These are phyloP conservation scores for Neogobius melanostomus DNA, from an alignment of 2,113 vertebrate species.

Conservation along the genomic window DNA sequence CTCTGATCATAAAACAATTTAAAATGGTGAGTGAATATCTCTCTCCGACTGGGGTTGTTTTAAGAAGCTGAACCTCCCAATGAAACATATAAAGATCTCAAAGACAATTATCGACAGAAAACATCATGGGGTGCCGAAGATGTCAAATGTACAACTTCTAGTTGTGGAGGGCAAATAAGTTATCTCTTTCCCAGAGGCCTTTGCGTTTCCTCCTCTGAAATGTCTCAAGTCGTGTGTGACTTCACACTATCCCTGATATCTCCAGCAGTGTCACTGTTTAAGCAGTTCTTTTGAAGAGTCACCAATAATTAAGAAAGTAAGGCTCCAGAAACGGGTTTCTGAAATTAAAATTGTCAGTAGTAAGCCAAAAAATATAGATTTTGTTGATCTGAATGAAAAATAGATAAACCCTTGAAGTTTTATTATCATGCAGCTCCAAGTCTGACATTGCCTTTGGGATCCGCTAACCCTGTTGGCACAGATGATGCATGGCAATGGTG, in stretches of 20 bases:
- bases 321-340: slow-evolving; percentile 75
- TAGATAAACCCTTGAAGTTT: slow-evolving; percentile 73
- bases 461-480: slow-evolving; percentile 74
- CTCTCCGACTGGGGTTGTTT: slow-evolving; percentile 69
- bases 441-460: slow-evolving; percentile 69
- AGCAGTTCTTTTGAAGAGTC: slow-evolving; percentile 73
- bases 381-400: slow-evolving; percentile 76
- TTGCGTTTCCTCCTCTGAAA: slow-evolving; percentile 67
- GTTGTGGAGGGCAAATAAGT: slow-evolving; percentile 60
- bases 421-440: slow-evolving; percentile 68
- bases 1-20: slow-evolving; percentile 74
- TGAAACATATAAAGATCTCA: slow-evolving; percentile 75
- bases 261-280: slow-evolving; percentile 75
- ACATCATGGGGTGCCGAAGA: slow-evolving; percentile 65
- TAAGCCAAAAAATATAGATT: slow-evolving; percentile 76
- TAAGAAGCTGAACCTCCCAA: slow-evolving; percentile 76
- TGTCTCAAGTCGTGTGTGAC: slow-evolving; percentile 71
- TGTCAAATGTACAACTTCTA: slow-evolving; percentile 68
- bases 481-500: slow-evolving; percentile 71
- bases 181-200: slow-evolving; percentile 69
- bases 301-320: slow-evolving; percentile 72
- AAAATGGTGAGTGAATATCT: slow-evolving; percentile 70
- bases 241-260: slow-evolving; percentile 78
- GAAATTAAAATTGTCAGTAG: slow-evolving; percentile 78
- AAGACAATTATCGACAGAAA: slow-evolving; percentile 79